Evolutionary conservation across 2,113 vertebrate species (phyloP).

Genomic region (Asarcornis scutulata): DNA sequence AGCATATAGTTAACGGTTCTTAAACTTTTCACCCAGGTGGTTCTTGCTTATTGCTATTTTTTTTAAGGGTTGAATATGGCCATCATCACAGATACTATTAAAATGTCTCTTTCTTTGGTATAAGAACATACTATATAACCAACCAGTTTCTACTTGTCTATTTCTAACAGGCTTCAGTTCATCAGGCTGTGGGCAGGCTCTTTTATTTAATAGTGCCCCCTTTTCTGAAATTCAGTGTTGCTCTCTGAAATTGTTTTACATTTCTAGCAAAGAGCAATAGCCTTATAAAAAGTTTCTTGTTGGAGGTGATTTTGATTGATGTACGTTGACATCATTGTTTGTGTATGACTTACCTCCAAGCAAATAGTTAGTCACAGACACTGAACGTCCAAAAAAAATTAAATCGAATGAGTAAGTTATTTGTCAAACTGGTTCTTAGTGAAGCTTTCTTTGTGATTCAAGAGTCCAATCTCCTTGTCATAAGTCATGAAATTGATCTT

Average conservation of each 20-base stretch:
- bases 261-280: not conserved
- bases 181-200: not conserved
- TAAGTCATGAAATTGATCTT: not conserved
- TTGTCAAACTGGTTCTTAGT: not conserved
- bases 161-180: not conserved
- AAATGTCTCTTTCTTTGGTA: not conserved
- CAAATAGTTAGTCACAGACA: not conserved
- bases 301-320: not conserved
- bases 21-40: not conserved
- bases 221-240: not conserved
- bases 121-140: not conserved
- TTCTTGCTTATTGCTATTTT: not conserved
- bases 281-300: not conserved
- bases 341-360: not conserved
- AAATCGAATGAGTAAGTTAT: not conserved
- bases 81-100: not conserved
- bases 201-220: not conserved
- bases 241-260: not conserved
- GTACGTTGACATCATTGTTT: not conserved
- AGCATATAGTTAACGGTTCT: not conserved
- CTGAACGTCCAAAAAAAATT: not conserved
- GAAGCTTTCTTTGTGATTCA: not conserved
- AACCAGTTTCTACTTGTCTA: not conserved
- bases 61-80: not conserved
- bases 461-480: not conserved